Conservation (phyloP, 2,113 vertebrate genomes). For the Nibea albiflora region DNA sequence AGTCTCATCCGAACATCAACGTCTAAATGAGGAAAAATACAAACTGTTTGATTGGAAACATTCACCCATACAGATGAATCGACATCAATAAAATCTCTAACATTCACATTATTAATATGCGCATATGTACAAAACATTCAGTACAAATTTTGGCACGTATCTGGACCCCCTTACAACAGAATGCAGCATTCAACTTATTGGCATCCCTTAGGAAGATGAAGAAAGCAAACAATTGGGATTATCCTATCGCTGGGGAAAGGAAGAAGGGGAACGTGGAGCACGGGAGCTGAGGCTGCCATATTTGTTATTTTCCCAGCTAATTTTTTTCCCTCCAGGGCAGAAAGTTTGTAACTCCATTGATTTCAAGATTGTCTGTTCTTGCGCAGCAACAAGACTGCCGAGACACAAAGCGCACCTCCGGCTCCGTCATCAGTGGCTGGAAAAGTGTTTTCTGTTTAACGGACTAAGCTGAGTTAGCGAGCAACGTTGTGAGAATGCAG, state of each 20-base stretch:
- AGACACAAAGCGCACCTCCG: conserved; percentile 49
- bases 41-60: conserved; percentile 20
- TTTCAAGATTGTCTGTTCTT: conserved; percentile 63
- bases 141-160: conserved; percentile 21
- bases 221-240: conserved; percentile 71
- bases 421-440: conserved; percentile 47
- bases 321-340: conserved; percentile 57
- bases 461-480: conserved; percentile 43
- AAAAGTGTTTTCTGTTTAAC: conserved; percentile 57
- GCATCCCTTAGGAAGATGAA: conserved; percentile 46
- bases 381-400: conserved; percentile 48
- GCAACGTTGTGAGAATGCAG: conserved; percentile 37
- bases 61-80: conserved; percentile 22
- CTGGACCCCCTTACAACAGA: conserved; percentile 22
- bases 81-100: conserved; percentile 36
- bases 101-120: conserved; percentile 41
- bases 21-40: conserved; percentile 27
- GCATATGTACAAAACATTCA: conserved; percentile 42
- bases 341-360: conserved; percentile 61
- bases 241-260: conserved; percentile 49
- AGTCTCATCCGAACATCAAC: conserved; percentile 39
- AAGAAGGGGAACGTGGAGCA: conserved; percentile 35
- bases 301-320: conserved; percentile 63
- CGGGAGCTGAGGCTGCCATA: conserved; percentile 39
- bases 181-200: conserved; percentile 33